These are phyloP conservation scores for Acleris emargana DNA, from an alignment of 2,888 invertebrate genomes.

Conservation along the genomic window DNA sequence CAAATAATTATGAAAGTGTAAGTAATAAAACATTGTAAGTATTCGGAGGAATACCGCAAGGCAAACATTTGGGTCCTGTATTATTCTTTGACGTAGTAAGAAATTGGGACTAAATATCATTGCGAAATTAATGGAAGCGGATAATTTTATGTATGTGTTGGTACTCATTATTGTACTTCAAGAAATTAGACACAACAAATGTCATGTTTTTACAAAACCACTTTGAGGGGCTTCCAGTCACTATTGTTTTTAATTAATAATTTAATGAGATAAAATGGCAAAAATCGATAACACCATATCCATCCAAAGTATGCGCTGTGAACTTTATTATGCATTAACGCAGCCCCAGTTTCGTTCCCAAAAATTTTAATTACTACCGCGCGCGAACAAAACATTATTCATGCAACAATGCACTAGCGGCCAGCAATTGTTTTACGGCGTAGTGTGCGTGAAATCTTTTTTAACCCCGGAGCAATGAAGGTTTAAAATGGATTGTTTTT, in stretches of 20 bases:
- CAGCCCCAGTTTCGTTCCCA: constrained; percentile 36
- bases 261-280: not conserved
- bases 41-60: too few relatives aligned
- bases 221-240: not conserved
- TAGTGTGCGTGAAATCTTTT: constrained; percentile 24
- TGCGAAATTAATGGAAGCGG: too few relatives aligned
- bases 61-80: too few relatives aligned
- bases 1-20: too few relatives aligned
- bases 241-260: not conserved
- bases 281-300: constrained; percentile 2
- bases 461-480: constrained; percentile 2
- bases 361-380: constrained; percentile 46
- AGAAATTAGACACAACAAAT: too few relatives aligned
- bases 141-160: too few relatives aligned
- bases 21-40: too few relatives aligned
- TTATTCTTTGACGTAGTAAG: too few relatives aligned
- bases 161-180: too few relatives aligned
- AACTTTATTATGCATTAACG: constrained; percentile 31
- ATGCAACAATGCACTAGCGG: constrained; percentile 40
- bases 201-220: too few relatives aligned
- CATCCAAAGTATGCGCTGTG: constrained; percentile 9
- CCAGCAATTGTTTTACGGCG: constrained; percentile 38
- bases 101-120: too few relatives aligned
- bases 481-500: not conserved
- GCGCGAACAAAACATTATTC: constrained; percentile 44